These are phyloP conservation scores for Eupsittula cactorum DNA, from an alignment of 2,113 vertebrate genomes.

Conservation along the genomic window DNA sequence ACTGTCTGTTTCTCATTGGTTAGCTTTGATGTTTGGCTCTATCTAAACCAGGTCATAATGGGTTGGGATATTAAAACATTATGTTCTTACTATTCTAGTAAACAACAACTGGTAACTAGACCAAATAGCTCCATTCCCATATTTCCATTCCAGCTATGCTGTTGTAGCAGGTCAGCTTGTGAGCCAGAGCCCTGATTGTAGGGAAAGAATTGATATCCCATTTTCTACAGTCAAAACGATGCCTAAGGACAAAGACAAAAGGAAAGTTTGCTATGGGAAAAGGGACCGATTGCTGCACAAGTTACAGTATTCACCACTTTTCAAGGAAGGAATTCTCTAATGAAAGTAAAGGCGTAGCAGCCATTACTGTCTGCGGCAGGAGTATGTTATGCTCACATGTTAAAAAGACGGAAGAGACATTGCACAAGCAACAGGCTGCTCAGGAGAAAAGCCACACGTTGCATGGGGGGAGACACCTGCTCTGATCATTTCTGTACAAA, in stretches of 20 bases:
- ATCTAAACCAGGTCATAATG: constrained; percentile 60
- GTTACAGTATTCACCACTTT: neutral
- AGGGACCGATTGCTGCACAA: neutral
- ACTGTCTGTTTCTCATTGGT: constrained; percentile 62
- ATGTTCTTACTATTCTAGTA: constrained; percentile 57
- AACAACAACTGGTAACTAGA: constrained; percentile 43
- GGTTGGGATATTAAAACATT: constrained; percentile 47
- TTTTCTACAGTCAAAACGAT: neutral
- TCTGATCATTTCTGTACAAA: neutral
- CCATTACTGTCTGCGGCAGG: neutral
- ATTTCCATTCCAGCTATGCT: neutral
- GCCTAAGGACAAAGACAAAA: neutral
- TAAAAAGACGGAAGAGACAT: neutral
- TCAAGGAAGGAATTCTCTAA: neutral
- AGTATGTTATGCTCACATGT: fast-evolving
- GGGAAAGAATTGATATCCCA: neutral
- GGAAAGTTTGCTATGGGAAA: neutral
- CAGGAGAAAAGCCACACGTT: neutral
- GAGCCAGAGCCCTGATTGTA: neutral
- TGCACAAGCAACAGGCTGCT: neutral
- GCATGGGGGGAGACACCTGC: neutral
- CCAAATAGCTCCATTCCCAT: constrained; percentile 8
- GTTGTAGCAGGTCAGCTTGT: neutral
- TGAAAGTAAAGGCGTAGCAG: neutral
- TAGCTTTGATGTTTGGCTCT: constrained; percentile 54